Base-by-base conservation (phyloP, 2,888 invertebrate species). In the Agrochola litura region DNA sequence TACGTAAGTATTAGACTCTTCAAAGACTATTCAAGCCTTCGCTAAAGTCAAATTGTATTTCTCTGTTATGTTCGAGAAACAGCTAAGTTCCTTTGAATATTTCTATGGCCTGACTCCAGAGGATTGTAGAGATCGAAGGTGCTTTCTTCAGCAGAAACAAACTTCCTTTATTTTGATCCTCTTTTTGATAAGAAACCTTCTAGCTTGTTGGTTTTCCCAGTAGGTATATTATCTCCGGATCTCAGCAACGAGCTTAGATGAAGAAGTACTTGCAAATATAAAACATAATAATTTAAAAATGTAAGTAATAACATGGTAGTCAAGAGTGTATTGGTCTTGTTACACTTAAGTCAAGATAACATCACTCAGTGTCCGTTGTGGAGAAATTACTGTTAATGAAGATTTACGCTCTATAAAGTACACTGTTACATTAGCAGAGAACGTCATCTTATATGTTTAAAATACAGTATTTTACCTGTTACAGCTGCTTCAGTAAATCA, bases 311-410 rank as follows among this genome's bases (percentile, higher is more conserved):
- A 82, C 37, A 74, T 56, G 60, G 43, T 6, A 54, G 83, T 68
- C 76, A 70, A 76, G 74, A 75, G 80, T 77, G 71, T 82, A 82
- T 71, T 78, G 69, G 75, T 69, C 75, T 86, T 85, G 83, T 85
- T 84, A 84, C 72, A 85, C 76, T 83, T 81, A 82, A 64, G 70
- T 69, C 68, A 49, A 88, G 91, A 90, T 92, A 90, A 76, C 79
- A 90, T 91, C 90, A 81, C 8, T 84, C 84, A 79, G 80, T 58
- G 71, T 77, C 79, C 76, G 86, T 83, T 86, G 82, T 75, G 80
- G 90, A 89, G 90, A 92, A 92, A 90, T 90, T 89, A 89, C 86
- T 90, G 87, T 84, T 89, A 88, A 90, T 88, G 82, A 89, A 88
- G 80, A 85, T 91, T 91, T 88, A 92, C 90, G 92, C 91, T 92